Conservation (phyloP, 2,113 vertebrate genomes). For the Indri indri region DNA sequence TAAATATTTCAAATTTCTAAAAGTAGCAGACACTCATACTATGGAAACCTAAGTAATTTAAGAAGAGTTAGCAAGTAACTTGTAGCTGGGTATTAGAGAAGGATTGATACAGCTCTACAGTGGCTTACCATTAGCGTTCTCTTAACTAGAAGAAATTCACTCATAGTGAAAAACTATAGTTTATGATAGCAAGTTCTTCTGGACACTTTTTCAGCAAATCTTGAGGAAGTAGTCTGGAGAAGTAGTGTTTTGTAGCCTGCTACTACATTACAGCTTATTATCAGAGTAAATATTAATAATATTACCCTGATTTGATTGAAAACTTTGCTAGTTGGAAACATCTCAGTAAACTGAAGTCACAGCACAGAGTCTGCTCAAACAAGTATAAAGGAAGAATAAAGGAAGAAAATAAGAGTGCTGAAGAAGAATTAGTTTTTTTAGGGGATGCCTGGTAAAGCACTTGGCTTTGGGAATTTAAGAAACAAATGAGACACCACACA, state of each 20-base stretch:
- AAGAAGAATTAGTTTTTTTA: neutral
- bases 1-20: conserved; percentile 43
- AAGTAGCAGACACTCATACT: neutral
- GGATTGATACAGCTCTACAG: neutral
- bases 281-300: neutral
- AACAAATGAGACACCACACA: neutral
- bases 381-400: conserved; percentile 3
- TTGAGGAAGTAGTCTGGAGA: neutral
- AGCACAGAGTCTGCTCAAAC: neutral
- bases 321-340: neutral
- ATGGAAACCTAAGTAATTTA: conserved; percentile 15
- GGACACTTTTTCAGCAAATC: neutral
- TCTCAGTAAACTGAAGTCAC: neutral
- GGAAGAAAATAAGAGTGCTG: neutral
- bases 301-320: neutral
- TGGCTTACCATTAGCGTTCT: neutral
- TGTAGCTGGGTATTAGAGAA: neutral
- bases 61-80: neutral
- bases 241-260: neutral
- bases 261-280: neutral
- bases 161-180: neutral
- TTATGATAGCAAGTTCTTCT: neutral
- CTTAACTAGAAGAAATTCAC: neutral
- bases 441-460: neutral
- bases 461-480: neutral